Conservation (phyloP, 2,797 vertebrate genomes). For the Mus minutoides region DNA sequence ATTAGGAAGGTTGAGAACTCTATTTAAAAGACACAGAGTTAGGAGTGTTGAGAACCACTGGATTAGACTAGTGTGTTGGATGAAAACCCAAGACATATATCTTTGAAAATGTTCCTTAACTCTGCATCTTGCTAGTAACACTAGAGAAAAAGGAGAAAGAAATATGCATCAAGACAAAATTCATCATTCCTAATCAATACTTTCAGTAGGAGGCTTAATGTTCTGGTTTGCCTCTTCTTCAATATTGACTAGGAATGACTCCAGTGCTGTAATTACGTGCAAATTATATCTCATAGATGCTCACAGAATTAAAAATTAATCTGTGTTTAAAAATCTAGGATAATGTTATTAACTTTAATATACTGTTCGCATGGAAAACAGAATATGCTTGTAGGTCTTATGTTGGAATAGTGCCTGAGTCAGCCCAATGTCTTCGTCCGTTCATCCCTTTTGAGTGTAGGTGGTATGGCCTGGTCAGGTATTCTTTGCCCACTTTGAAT, state of each 20-base stretch:
- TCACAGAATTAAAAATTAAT: conserved; percentile 1
- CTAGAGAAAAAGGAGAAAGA: conserved; percentile 4
- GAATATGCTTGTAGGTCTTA: background rate
- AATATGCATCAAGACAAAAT: conserved; percentile 36
- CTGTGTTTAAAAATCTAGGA: conserved; percentile 31
- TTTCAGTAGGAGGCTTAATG: background rate
- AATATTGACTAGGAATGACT: conserved; percentile 5
- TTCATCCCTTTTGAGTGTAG: background rate
- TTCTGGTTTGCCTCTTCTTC: background rate
- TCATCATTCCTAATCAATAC: conserved; percentile 10
- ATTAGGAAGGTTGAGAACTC: background rate
- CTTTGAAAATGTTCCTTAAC: conserved; percentile 67
- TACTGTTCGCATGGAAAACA: background rate
- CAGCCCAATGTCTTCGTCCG: background rate
- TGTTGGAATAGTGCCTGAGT: background rate
- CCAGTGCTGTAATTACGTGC: background rate
- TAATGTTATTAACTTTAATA: background rate
- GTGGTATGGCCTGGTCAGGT: background rate
- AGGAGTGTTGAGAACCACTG: background rate
- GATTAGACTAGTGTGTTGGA: conserved; percentile 60
- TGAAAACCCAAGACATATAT: conserved; percentile 68
- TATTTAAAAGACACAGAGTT: background rate
- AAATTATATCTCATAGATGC: conserved; percentile 37
- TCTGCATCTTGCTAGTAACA: conserved; percentile 10
- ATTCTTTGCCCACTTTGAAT: background rate